Evolutionary conservation across 2,888 invertebrate species (phyloP), one percentile per base, ranked within the genome.

Genomic region (Trichogramma evanescens): DNA sequence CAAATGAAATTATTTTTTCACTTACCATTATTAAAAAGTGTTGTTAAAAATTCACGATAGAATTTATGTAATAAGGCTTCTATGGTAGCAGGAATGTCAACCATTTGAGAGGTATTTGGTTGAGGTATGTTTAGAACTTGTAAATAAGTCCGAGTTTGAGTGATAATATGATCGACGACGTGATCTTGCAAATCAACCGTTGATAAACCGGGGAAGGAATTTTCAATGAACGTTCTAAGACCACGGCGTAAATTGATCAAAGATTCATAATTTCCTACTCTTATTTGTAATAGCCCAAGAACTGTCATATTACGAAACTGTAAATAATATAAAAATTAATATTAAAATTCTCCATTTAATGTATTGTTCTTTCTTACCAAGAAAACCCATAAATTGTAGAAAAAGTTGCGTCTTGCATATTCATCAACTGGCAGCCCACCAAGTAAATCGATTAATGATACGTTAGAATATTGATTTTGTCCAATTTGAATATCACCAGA

Each of bases 281-380:
- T 67, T 39, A 74, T 49, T 57, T 67, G 61, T n/a, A 68, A 48
- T 6, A 71, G 52, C 13, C 59, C 67, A 41, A 64, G 67, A 7
- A 71, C n/a, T 7, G 71, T 69, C 13, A 73, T 60, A 49, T 68
- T 69, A 57, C 68, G 68, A 38, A 67, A 62, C 74, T 74, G 39
- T 4, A 56, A 63, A 48, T 39, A 26, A 42, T 5, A 45, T 53
- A 50, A 56, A 39, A 61, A 49, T 61, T 4, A 46, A 51, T 54
- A 51, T 50, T 40, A 52, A 45, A 40, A 53, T 44, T 8, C 50
- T 38, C 40, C 5, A 42, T 51, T 6, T 3, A 8, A 46, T 53
- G 9, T 39, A 39, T 54, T 39, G 39, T 40, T 9, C 40, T 43
- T 58, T 63, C 50, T 68, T 69, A 72, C 72, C 62, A 71, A 50